Conservation (phyloP, 1,140 invertebrate species). For the Mylabris phalerata region DNA sequence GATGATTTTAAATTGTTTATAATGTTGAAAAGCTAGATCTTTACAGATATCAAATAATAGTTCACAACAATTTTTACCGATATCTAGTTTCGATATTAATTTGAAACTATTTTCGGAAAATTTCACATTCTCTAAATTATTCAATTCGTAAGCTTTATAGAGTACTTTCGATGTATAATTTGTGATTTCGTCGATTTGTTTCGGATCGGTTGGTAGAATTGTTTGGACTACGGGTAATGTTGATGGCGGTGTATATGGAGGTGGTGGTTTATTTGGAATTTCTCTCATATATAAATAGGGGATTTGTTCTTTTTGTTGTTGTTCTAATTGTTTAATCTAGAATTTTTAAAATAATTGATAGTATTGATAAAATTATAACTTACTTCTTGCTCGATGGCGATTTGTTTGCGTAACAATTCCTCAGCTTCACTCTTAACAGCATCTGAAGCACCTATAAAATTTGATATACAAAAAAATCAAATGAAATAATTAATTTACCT, state of each 20-base stretch:
- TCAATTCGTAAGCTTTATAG: conserved; percentile 41
- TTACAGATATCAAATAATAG: conserved; percentile 62
- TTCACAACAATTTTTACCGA: conserved; percentile 42
- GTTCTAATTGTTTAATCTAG: conserved; percentile 54
- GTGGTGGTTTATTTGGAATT: conserved; percentile 66
- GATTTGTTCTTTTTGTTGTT: conserved; percentile 48
- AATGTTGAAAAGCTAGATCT: conserved; percentile 52
- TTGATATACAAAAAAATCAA: no score
- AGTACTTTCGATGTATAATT: conserved; percentile 44
- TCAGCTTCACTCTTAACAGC: conserved; percentile 32
- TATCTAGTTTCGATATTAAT: conserved; percentile 31
- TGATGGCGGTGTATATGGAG: conserved; percentile 58
- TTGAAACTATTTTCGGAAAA: conserved; percentile 40
- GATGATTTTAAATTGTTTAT: conserved; percentile 42
- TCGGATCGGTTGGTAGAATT: conserved; percentile 44
- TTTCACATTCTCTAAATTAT: conserved; percentile 40
- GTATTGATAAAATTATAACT: conserved; percentile 1
- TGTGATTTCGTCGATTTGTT: conserved; percentile 45
- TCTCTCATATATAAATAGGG: conserved; percentile 53
- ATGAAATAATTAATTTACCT: no score
- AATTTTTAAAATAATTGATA: background rate
- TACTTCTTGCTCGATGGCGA: conserved; percentile 57
- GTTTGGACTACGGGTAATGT: conserved; percentile 33
- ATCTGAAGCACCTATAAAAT: conserved; percentile 1
- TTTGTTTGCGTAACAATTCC: conserved; percentile 44